Percentiles rank a stretch among this genome's conserved stretches.
These are phyloP conservation scores for Leuciscus waleckii DNA, from an alignment of 2,797 vertebrate species.

Conservation along the genomic window DNA sequence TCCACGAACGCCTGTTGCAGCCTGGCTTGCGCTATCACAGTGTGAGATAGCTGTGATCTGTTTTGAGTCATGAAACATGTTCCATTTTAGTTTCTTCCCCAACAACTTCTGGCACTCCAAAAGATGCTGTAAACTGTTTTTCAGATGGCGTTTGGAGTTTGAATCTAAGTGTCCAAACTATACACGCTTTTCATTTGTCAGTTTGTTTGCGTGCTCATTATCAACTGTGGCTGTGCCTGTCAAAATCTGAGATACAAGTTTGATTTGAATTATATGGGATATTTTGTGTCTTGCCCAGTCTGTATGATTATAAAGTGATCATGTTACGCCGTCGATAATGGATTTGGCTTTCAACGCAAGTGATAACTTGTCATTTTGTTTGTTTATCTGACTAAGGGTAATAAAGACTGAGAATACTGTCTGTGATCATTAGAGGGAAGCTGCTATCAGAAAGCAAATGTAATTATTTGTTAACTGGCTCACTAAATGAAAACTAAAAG, in stretches of 20 bases:
- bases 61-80: slow-evolving; percentile 38
- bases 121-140: slow-evolving; percentile 13
- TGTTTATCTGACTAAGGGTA: slow-evolving; percentile 59
- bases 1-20: slow-evolving; percentile 28
- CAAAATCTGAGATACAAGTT: background rate
- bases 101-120: background rate
- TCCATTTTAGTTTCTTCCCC: slow-evolving; percentile 34
- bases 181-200: background rate
- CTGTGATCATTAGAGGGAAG: slow-evolving; percentile 57
- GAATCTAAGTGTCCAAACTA: slow-evolving; percentile 4
- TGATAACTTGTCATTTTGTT: slow-evolving; percentile 61
- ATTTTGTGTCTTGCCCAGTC: background rate
- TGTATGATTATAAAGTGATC: background rate
- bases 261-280: background rate
- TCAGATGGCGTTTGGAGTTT: slow-evolving; percentile 13
- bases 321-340: slow-evolving; percentile 48
- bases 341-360: slow-evolving; percentile 50
- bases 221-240: background rate
- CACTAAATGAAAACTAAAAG: slow-evolving; percentile 70
- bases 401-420: slow-evolving; percentile 65
- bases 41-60: slow-evolving; percentile 42
- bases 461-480: slow-evolving; percentile 71
- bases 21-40: slow-evolving; percentile 17
- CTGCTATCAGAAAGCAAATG: slow-evolving; percentile 64
- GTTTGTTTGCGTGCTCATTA: background rate